phyloP scores from a whole-genome alignment of 2,113 vertebrate species.

The Phoenicopterus ruber region DNA sequence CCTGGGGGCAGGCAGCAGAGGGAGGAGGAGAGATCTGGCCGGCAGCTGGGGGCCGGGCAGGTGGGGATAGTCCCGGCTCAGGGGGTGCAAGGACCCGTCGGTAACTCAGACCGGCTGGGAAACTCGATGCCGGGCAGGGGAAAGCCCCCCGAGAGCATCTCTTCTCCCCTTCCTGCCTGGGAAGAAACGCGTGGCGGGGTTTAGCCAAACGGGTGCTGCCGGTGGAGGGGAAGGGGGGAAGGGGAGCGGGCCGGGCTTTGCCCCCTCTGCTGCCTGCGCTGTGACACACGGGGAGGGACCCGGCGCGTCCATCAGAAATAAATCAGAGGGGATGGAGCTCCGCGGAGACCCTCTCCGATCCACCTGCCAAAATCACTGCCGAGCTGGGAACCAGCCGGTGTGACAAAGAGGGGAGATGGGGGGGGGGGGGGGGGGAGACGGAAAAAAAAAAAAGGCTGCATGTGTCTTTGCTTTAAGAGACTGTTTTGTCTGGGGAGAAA shows the following conservation, averaged over 20 bases:
- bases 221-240: background rate
- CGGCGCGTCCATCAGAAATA: background rate
- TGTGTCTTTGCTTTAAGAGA: background rate
- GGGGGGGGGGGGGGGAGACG: fast-evolving
- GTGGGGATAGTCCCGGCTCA: background rate
- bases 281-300: background rate
- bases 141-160: background rate
- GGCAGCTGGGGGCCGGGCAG: background rate
- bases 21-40: background rate
- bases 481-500: background rate
- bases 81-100: background rate
- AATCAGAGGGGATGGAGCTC: background rate
- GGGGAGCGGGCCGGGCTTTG: background rate
- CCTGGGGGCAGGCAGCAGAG: background rate
- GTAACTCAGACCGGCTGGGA: background rate
- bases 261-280: background rate
- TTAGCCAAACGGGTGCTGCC: background rate
- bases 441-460: background rate
- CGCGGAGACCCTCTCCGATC: background rate
- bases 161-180: background rate
- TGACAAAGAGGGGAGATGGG: no score
- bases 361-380: background rate
- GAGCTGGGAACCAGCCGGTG: background rate
- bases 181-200: fast-evolving
- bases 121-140: background rate